Percentiles rank a stretch among this genome's conserved stretches.
phyloP scores from a whole-genome alignment of 2,888 invertebrate genomes.

The Lasioglossum marginatum region DNA sequence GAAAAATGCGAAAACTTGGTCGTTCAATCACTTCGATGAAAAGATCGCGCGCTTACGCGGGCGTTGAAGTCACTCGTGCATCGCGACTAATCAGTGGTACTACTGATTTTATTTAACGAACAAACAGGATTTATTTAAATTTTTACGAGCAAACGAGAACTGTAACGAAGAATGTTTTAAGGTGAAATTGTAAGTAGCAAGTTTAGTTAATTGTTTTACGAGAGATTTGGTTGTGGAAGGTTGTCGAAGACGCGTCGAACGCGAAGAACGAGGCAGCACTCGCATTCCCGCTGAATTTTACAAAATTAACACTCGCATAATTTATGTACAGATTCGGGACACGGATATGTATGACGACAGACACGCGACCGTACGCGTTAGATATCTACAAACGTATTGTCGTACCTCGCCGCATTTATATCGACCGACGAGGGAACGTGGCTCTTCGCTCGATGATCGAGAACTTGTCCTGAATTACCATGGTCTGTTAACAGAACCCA shows the following conservation, averaged over 20 bases:
- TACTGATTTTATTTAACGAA: not conserved
- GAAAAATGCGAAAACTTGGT: constrained; percentile 53
- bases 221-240: not conserved
- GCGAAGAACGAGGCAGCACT: constrained; percentile 17
- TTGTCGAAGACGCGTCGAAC: not conserved
- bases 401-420: constrained; percentile 63
- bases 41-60: not conserved
- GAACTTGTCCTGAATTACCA: constrained; percentile 3
- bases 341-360: constrained; percentile 77
- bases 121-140: not conserved
- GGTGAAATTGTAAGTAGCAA: not conserved
- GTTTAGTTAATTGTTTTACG: not conserved
- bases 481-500: not conserved
- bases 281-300: constrained; percentile 49
- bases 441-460: constrained; percentile 22
- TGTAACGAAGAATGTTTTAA: not conserved
- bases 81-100: not conserved
- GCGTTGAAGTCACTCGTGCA: not conserved
- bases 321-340: constrained; percentile 70
- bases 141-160: not conserved
- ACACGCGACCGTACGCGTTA: constrained; percentile 57
- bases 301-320: not conserved
- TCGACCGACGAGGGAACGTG: constrained; percentile 37
- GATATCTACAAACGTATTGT: constrained; percentile 68
- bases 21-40: not conserved